Conservation (phyloP, 1,140 invertebrate species). For the Mylabris phalerata region DNA sequence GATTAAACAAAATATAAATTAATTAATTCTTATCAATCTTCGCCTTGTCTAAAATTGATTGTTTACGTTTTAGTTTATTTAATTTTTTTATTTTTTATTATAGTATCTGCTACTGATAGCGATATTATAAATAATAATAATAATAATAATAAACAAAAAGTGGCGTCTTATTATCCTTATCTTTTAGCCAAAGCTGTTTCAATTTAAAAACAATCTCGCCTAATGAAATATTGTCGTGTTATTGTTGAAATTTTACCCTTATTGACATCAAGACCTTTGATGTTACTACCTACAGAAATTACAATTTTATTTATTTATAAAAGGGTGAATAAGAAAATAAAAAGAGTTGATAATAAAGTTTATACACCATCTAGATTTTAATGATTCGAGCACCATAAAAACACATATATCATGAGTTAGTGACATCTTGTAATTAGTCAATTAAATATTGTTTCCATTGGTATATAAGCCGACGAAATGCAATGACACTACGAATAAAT, state of each 20-base stretch:
- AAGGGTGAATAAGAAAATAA: conserved; percentile 11
- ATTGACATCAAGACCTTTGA: conserved; percentile 12
- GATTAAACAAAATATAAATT: not conserved
- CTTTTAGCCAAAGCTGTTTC: conserved; percentile 12
- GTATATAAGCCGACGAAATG: conserved; percentile 15
- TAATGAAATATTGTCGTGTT: conserved; percentile 10
- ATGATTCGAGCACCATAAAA: no score
- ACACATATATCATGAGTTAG: not conserved
- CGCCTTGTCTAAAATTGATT: no score
- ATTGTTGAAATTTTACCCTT: conserved; percentile 8
- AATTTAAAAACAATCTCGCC: conserved; percentile 15
- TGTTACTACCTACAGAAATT: not conserved
- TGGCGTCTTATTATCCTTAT: conserved; percentile 12
- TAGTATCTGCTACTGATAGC: no score
- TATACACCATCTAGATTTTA: no score
- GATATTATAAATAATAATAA: not conserved
- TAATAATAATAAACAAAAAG: conserved; percentile 4
- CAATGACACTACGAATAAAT: conserved; percentile 19
- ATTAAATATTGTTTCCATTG: conserved; percentile 14
- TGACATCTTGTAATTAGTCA: conserved; percentile 21
- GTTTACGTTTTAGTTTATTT: no score
- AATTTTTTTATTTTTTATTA: no score
- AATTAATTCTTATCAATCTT: no score
- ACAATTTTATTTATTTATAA: not conserved
- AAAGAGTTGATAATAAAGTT: not conserved